Evolutionary conservation across 2,113 vertebrate species (phyloP), one percentile per base, ranked within the genome.

Genomic region (Channa argus): DNA sequence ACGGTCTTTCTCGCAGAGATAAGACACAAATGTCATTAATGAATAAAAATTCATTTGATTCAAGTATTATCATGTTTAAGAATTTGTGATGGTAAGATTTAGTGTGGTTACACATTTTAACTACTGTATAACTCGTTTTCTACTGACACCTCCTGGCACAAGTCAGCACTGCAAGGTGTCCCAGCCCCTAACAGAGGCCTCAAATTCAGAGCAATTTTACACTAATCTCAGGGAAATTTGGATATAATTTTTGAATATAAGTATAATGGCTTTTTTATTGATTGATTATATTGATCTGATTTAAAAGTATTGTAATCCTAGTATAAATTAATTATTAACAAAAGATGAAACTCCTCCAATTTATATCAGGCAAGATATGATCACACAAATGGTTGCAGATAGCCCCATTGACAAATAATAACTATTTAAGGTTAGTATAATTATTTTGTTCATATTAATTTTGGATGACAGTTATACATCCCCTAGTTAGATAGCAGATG

Each of bases 61-160:
- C n/a, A 24, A 15, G 3, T 38, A 44, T 39, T 56, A 43, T 34
- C 39, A 37, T 41, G 60, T 36, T 61, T 24, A 24, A 24, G 24
- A 24, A 1, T 24, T 24, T 24, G 24, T 24, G n/a, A 33, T 33
- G 13, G 6, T 14, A 5, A 34, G 8, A 67, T 54, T 45, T 11
- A 44, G 4, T 49, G 36, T 33, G 45, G n/a, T 52, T 43, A 7
- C 12, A 15, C 24, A 24, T 9, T 33, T 14, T 8, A 54, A 33
- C 33, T 38, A 11, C 5, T 8, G 7, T 3, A 10, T 6, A 36
- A 54, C 3, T 54, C 44, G 11, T 34, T 4, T 55, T 82, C 47
- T 71, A 76, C 70, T 82, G 90, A 72, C 86, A 77, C 33, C 85
- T 86, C 24, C 59, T 85, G 89, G 89, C 39, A 0, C 1, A 6